These are phyloP conservation scores for Limosa lapponica DNA, from an alignment of 2,797 vertebrate genomes.

Conservation along the genomic window DNA sequence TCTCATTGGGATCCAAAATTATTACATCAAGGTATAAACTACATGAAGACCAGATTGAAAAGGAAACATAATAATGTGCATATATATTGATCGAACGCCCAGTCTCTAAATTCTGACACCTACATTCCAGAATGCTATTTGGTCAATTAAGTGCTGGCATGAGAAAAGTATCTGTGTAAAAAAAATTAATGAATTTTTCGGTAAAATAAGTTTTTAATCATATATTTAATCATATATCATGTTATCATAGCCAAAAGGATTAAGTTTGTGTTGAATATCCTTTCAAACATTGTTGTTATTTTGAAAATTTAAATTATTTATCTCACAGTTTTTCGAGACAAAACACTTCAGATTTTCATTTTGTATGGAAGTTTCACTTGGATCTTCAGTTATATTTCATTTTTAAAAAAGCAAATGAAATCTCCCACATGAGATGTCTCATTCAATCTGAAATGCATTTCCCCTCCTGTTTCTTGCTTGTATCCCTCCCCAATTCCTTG, in stretches of 20 bases:
- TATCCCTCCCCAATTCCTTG: neutral
- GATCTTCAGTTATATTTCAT: neutral
- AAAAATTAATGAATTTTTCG: neutral
- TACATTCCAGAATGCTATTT: neutral
- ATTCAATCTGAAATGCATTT: neutral
- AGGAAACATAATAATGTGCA: neutral
- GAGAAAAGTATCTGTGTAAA: neutral
- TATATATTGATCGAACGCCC: neutral
- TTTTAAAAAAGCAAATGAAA: neutral
- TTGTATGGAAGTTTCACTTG: neutral
- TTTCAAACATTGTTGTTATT: neutral
- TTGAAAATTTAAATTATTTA: neutral
- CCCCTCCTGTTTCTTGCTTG: neutral
- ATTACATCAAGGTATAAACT: neutral
- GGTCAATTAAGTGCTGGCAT: neutral
- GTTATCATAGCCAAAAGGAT: neutral
- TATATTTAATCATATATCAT: neutral
- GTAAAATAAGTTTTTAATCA: neutral
- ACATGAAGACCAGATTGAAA: neutral
- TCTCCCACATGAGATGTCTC: neutral
- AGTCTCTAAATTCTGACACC: neutral
- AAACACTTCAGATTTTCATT: neutral
- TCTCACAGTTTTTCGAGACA: neutral
- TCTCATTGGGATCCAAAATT: neutral
- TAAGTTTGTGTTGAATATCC: neutral